Conservation (phyloP, 2,113 vertebrate species). For the Maccullochella peelii region DNA sequence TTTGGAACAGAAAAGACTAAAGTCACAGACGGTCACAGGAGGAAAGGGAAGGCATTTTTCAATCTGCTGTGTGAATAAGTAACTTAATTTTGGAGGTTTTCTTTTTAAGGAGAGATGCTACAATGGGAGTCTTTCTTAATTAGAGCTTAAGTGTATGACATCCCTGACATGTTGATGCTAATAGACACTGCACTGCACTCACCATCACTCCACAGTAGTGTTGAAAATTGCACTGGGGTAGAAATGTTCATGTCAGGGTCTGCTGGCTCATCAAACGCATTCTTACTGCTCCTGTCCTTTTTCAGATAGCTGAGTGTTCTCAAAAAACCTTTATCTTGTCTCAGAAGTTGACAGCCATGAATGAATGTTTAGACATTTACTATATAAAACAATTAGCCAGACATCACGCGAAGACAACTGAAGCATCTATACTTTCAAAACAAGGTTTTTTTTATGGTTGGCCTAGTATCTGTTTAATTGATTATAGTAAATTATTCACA, state of each 20-base stretch:
- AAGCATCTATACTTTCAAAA: conserved; percentile 13
- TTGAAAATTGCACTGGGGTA: conserved; percentile 40
- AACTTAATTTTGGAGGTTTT: conserved; percentile 17
- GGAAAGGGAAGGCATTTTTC: conserved; percentile 1
- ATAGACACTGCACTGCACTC: neutral
- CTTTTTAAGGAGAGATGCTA: conserved; percentile 1
- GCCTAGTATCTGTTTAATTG: conserved; percentile 25
- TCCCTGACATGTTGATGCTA: conserved; percentile 54
- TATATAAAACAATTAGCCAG: conserved; percentile 37
- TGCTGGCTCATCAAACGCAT: conserved; percentile 23
- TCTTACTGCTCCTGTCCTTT: neutral
- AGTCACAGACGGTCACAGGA: conserved; percentile 8
- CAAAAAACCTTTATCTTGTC: conserved; percentile 9
- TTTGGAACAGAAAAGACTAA: conserved; percentile 12
- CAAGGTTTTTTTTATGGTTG: conserved; percentile 7
- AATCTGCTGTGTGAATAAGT: conserved; percentile 30
- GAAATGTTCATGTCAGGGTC: conserved; percentile 14
- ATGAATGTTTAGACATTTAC: conserved; percentile 36
- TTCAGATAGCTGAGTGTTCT: neutral
- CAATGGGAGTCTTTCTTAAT: conserved; percentile 36
- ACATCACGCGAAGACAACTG: conserved; percentile 31
- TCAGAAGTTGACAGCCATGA: conserved; percentile 43
- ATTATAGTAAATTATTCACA: conserved; percentile 53
- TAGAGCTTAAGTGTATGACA: conserved; percentile 57
- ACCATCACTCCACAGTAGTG: conserved; percentile 16